These are phyloP conservation scores for Tetrax tetrax DNA, from an alignment of 2,113 vertebrate species.

Conservation along the genomic window DNA sequence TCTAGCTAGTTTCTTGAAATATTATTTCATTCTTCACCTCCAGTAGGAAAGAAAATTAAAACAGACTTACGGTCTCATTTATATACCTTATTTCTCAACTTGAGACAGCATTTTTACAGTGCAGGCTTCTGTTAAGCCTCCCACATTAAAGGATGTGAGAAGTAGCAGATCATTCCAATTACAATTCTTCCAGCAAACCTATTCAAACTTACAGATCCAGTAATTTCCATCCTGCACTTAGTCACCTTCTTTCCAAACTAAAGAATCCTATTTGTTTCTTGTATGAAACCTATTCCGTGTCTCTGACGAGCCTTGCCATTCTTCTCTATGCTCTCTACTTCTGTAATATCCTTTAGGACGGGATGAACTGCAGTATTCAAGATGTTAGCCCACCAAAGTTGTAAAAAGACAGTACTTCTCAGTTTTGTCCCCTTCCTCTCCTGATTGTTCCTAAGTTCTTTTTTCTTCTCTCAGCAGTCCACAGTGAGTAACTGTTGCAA, in stretches of 20 bases:
- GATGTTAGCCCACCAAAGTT: conserved; percentile 42
- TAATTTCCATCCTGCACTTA: neutral
- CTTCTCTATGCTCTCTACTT: conserved; percentile 46
- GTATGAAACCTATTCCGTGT: neutral
- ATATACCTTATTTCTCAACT: neutral
- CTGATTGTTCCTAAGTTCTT: conserved; percentile 46
- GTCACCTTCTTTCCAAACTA: neutral
- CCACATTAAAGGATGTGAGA: neutral
- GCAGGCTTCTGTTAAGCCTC: neutral
- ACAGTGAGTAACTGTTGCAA: conserved; percentile 50
- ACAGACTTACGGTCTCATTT: neutral
- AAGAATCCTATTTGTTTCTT: neutral
- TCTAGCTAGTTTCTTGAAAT: neutral
- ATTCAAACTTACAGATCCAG: neutral
- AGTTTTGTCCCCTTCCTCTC: conserved; percentile 41
- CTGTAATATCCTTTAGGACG: conserved; percentile 15
- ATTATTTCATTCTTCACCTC: neutral
- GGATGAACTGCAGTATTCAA: conserved; percentile 27
- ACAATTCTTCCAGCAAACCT: neutral
- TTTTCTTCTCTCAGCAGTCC: conserved; percentile 44
- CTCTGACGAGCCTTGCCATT: conserved; percentile 20
- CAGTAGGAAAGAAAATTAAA: neutral
- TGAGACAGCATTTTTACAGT: neutral
- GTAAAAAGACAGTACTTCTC: conserved; percentile 31
- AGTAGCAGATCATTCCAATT: neutral